Conservation (phyloP, 2,888 invertebrate genomes). For the Toxonevra muliebris region DNA sequence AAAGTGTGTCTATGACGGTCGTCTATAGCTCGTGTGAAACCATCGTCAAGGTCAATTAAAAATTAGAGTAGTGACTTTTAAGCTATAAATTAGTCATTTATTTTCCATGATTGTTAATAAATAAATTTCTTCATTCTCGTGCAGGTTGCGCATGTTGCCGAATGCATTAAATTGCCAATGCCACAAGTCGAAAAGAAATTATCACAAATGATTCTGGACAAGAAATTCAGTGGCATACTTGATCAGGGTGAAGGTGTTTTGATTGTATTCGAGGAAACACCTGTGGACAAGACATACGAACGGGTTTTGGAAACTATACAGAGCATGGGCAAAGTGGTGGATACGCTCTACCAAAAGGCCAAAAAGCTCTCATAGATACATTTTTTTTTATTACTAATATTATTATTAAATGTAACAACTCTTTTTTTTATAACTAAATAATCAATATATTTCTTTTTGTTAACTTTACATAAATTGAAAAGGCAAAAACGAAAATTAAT, state of each 20-base stretch:
- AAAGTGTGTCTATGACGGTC: no score
- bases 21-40: no score
- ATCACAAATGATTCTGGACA: constrained; percentile 99
- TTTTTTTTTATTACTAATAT: constrained; percentile 6
- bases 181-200: constrained; percentile 96
- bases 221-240: constrained; percentile 95
- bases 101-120: no score
- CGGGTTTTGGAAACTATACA: constrained; percentile 97
- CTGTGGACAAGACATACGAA: constrained; percentile 96
- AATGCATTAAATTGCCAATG: constrained; percentile 89
- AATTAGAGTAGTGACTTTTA: no score
- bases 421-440: constrained; percentile 14
- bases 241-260: constrained; percentile 99
- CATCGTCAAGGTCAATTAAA: no score
- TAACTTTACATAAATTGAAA: constrained; percentile 17
- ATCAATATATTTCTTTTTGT: constrained; percentile 14
- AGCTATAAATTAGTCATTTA: no score
- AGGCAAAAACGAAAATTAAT: no score
- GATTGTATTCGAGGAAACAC: constrained; percentile 95
- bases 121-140: not conserved
- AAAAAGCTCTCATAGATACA: constrained; percentile 89
- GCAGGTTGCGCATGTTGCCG: constrained; percentile 85
- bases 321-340: constrained; percentile 99
- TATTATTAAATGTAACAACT: constrained; percentile 4
- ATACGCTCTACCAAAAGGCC: constrained; percentile 98